Base-by-base conservation (phyloP, 2,888 invertebrate species). In the Cyaniris semiargus region DNA sequence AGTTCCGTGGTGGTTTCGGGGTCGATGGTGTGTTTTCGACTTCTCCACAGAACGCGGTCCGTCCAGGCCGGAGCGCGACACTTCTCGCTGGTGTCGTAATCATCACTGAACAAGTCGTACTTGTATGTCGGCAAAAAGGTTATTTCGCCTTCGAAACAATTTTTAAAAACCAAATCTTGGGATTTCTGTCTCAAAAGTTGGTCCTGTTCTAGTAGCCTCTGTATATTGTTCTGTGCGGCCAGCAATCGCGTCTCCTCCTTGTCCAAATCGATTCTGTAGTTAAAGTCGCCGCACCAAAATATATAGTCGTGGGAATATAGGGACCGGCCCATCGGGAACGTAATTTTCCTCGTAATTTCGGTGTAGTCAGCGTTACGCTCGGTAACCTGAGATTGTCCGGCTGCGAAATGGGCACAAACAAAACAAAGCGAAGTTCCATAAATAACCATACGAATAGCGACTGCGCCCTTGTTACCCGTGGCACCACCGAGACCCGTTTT, bases 231-330 rank as follows among this genome's bases (percentile, higher is more conserved):
- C 80, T 96, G 95, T 78, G 96, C 95, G 0, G 99, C 95, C 80
- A 97, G 94, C 79, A 97, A 96, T 85, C 98, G 98, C 80, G 99
- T 97, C 87, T 98, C 98, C 7, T 99, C 99, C 86, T 98, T 98
- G 81, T 98, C 97, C 95, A 99, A 96, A 88, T 99, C 99, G 78
- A 99, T 96, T 78, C 99, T 96, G 87, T 99, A 99, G 89, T 99
- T 99, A 89, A 99, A 99, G 93, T 99, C 99, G 0, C 99, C 99
- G 89, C 99, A 98, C 99, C 99, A 99, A 90, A 99, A 99, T 1
- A 99, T 96, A 88, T 98, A 99, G 91, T 99, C 99, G 87, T 99
- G 99, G 1, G 98, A 97, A 88, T 98, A 97, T 7, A 99, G 92
- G 0, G 97, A 97, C 79, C 98, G 95, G 13, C 98, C 98, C 97